Evolutionary conservation across 2,888 invertebrate genomes (phyloP), one percentile per base, ranked within the genome.

Genomic region (Plagodis pulveraria): DNA sequence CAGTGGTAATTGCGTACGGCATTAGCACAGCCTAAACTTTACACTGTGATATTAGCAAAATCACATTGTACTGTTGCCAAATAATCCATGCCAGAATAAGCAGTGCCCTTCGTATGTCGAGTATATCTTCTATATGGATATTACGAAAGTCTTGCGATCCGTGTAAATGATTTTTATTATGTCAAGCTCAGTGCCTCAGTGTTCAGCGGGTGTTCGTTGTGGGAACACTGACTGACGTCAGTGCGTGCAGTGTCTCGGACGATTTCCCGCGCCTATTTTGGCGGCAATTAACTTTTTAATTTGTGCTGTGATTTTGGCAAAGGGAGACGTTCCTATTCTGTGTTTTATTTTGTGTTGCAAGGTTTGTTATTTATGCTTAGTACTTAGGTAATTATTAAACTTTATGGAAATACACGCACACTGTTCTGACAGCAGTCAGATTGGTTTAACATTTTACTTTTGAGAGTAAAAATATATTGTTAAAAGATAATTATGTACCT

Each of bases 91-190:
- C 56, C 56, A 56, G 74, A 77, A 76, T 82, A 83, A 82, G 81
- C 72, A 76, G 78, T 72, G 77, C 77, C 76, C 72, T 60, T 65
- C 65, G 73, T 73, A 74, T 77, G 77, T 73, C 70, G 56, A 66
- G 62, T 67, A 66, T 45, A 56, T 60, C 65, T 63, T 63, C 22
- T 2, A 69, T 76, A 70, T 81, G 81, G 81, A 77, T 83, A 84
- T 84, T 83, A 84, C 82, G 81, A 85, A 82, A 86, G 79, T 74
- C 71, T 69, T 77, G 74, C 73, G 71, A 73, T 70, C 61, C 65
- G 73, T 73, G 71, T 73, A 76, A 78, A 84, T 84, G 82, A 75
- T 80, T 84, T 86, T 88, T 84, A 87, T 89, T 87, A 86, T 89
- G 87, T 87, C 87, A 84, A 81, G 71, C 22, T 22, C 22, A 22